Evolutionary conservation across 2,888 invertebrate genomes (phyloP).

Genomic region (Chaetogeoica ovagalla): DNA sequence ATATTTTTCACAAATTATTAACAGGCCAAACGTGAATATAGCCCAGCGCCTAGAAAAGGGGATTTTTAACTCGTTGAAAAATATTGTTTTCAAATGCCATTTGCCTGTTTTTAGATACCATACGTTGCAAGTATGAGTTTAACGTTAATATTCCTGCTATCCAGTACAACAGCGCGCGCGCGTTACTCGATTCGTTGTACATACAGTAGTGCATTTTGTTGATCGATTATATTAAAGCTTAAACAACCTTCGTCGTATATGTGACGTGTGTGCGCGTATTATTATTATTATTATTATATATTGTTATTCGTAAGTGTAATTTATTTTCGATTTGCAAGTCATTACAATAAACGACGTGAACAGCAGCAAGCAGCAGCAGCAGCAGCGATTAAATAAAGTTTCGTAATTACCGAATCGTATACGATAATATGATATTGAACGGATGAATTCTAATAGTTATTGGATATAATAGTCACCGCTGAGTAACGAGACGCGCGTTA

Average conservation of each 20-base stretch:
- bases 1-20: too few species aligned
- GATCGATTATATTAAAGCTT: neutral
- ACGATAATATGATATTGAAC: neutral
- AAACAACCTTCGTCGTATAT: neutral
- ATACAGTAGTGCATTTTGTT: neutral
- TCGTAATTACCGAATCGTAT: neutral
- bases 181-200: neutral
- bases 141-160: neutral
- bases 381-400: neutral
- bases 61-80: too few species aligned
- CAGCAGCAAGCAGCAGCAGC: too few species aligned
- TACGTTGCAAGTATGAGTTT: neutral
- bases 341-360: constrained; percentile 2
- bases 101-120: too few species aligned
- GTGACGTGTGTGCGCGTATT: too few species aligned
- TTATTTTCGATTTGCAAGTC: constrained; percentile 16
- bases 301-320: constrained; percentile 18
- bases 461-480: neutral
- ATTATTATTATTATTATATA: neutral
- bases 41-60: too few species aligned
- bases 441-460: neutral
- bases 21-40: too few species aligned
- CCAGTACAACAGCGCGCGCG: too few species aligned
- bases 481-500: too few species aligned
- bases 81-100: too few species aligned